phyloP scores from a whole-genome alignment of 2,113 vertebrate species.

The Gobio gobio region DNA sequence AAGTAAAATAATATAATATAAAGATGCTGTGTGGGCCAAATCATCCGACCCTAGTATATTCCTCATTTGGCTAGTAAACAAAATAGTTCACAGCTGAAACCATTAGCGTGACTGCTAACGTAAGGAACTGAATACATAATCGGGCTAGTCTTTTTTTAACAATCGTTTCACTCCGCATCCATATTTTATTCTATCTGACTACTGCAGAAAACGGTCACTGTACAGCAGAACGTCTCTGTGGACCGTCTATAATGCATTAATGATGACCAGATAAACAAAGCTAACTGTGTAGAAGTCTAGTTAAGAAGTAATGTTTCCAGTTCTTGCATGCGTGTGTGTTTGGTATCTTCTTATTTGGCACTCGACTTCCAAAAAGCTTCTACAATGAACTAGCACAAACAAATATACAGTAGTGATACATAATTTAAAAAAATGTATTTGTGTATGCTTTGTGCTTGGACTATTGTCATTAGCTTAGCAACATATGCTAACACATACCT shows the following conservation, averaged over 20 bases:
- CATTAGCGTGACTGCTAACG: neutral
- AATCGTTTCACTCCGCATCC: constrained; percentile 3
- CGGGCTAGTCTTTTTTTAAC: neutral
- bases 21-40: neutral
- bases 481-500: neutral
- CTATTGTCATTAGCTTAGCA: neutral
- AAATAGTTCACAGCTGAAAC: neutral
- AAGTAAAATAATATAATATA: neutral
- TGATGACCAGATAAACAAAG: constrained; percentile 16
- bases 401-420: neutral
- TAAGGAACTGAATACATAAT: neutral
- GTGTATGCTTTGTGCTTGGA: neutral
- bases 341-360: neutral
- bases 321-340: neutral
- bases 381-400: neutral
- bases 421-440: neutral
- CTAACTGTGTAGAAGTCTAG: neutral
- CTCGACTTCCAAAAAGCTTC: neutral
- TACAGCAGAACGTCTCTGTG: constrained; percentile 18
- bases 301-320: neutral
- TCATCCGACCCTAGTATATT: neutral
- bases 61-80: neutral
- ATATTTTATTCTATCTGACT: constrained; percentile 4
- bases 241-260: constrained; percentile 15
- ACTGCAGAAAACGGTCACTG: neutral